A percentile compares a stretch with the other conserved stretches of the same genome.
Evolutionary conservation across 1,140 invertebrate genomes (phyloP).

Genomic region (Aradophagus sp.): DNA sequence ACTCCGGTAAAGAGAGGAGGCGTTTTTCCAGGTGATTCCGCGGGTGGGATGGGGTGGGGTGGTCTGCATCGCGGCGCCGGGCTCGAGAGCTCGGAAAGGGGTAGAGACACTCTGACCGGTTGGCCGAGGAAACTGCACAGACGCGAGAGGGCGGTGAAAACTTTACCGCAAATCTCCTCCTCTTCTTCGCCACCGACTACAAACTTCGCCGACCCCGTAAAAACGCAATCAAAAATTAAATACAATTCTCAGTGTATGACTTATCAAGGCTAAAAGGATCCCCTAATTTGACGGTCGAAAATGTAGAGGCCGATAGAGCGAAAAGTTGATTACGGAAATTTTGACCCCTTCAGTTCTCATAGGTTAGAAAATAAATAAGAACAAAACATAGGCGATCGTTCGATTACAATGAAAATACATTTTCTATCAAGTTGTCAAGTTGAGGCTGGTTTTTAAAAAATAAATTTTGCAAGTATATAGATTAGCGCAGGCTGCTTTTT

Average conservation of each 20-base stretch:
- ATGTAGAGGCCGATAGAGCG: too few relatives aligned
- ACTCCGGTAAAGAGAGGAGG: slow-evolving; percentile 33
- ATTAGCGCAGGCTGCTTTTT: too few relatives aligned
- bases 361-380: too few relatives aligned
- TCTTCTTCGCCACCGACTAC: slow-evolving; percentile 40
- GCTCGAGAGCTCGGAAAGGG: slow-evolving; percentile 41
- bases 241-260: slow-evolving; percentile 14
- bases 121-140: slow-evolving; percentile 59
- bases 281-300: too few relatives aligned
- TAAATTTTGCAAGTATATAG: too few relatives aligned
- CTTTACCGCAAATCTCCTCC: slow-evolving; percentile 58
- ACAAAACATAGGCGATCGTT: too few relatives aligned
- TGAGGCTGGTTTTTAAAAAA: too few relatives aligned
- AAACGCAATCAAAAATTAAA: slow-evolving; percentile 37
- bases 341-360: too few relatives aligned
- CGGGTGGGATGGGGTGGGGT: slow-evolving; percentile 22
- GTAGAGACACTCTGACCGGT: slow-evolving; percentile 57
- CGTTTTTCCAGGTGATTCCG: slow-evolving; percentile 55
- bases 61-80: slow-evolving; percentile 26
- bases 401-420: too few relatives aligned
- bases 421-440: too few relatives aligned
- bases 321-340: too few relatives aligned
- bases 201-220: slow-evolving; percentile 25
- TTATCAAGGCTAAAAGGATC: neutral
- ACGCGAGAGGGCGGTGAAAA: slow-evolving; percentile 58